phyloP scores from a whole-genome alignment of 2,797 vertebrate genomes.

The Eupleurogrammus muticus region DNA sequence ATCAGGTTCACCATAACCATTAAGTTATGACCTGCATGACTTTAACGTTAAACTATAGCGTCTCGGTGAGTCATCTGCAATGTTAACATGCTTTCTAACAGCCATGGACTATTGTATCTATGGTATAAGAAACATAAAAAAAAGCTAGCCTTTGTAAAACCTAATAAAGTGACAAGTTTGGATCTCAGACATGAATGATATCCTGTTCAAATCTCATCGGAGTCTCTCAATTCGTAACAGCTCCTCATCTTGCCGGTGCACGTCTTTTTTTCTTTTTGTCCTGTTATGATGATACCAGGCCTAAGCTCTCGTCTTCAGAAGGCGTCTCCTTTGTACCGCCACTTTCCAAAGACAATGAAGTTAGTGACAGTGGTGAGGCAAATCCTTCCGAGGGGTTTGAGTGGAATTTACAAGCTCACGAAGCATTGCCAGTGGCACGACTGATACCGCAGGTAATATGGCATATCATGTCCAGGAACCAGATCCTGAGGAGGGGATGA shows the following conservation, averaged over 20 bases:
- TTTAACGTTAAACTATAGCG: conserved; percentile 45
- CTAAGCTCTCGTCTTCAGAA: conserved; percentile 79
- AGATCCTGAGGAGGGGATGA: conserved; percentile 83
- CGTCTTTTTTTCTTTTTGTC: conserved; percentile 67
- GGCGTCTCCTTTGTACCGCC: conserved; percentile 60
- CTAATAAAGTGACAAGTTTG: conserved; percentile 64
- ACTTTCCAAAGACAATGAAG: conserved; percentile 83
- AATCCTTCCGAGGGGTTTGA: conserved; percentile 79
- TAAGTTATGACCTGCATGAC: conserved; percentile 36
- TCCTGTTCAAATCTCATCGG: conserved; percentile 77
- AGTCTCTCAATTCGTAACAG: conserved; percentile 76
- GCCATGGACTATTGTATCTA: conserved; percentile 41
- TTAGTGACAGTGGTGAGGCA: conserved; percentile 72
- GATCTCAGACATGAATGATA: conserved; percentile 71
- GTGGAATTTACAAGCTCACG: conserved; percentile 83
- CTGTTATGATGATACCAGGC: conserved; percentile 79
- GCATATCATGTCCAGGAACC: conserved; percentile 87
- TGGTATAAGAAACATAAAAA: conserved; percentile 32
- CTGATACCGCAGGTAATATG: conserved; percentile 87
- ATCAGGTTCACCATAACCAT: conserved; percentile 62
- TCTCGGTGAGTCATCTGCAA: conserved; percentile 32
- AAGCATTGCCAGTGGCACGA: conserved; percentile 81
- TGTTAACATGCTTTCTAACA: conserved; percentile 54
- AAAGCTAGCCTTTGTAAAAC: conserved; percentile 55
- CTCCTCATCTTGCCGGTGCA: conserved; percentile 78